Evolutionary conservation across 2,113 vertebrate species (phyloP).

Genomic region (Cyprinodon variegatus): DNA sequence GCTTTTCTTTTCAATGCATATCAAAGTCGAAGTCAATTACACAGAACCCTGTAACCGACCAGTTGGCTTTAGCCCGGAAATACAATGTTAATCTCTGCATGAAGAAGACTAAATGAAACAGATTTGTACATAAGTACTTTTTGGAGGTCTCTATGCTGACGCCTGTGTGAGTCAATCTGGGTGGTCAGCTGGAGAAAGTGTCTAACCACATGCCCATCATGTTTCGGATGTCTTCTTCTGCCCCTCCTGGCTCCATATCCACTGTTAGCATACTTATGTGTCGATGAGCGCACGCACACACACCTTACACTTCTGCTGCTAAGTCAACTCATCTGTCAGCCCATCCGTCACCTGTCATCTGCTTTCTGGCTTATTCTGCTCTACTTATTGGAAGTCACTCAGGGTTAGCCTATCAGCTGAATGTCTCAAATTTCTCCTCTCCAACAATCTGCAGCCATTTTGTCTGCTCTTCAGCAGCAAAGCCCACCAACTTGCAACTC

Average conservation of each 20-base stretch:
- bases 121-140: slow-evolving; percentile 22
- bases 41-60: slow-evolving; percentile 3
- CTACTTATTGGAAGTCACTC: slow-evolving; percentile 22
- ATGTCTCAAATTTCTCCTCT: slow-evolving; percentile 43
- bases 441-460: slow-evolving; percentile 23
- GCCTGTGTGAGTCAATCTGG: slow-evolving; percentile 57
- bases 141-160: slow-evolving; percentile 56
- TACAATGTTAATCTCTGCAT: slow-evolving; percentile 10
- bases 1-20: not conserved
- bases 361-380: slow-evolving; percentile 41
- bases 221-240: slow-evolving; percentile 56
- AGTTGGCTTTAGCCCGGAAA: slow-evolving; percentile 23
- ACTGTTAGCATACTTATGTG: slow-evolving; percentile 1
- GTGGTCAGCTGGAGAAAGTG: slow-evolving; percentile 65
- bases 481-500: slow-evolving; percentile 8
- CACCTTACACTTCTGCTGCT: slow-evolving; percentile 29
- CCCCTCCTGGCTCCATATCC: slow-evolving; percentile 48
- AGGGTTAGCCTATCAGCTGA: slow-evolving; percentile 6
- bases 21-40: no score
- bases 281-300: slow-evolving; percentile 3
- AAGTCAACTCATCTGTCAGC: slow-evolving; percentile 43
- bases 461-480: slow-evolving; percentile 26
- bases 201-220: slow-evolving; percentile 66
- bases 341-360: slow-evolving; percentile 35
- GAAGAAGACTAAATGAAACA: slow-evolving; percentile 22